Evolutionary conservation across 2,113 vertebrate genomes (phyloP), one percentile per base, ranked within the genome.

Genomic region (Lampris megalopsis): DNA sequence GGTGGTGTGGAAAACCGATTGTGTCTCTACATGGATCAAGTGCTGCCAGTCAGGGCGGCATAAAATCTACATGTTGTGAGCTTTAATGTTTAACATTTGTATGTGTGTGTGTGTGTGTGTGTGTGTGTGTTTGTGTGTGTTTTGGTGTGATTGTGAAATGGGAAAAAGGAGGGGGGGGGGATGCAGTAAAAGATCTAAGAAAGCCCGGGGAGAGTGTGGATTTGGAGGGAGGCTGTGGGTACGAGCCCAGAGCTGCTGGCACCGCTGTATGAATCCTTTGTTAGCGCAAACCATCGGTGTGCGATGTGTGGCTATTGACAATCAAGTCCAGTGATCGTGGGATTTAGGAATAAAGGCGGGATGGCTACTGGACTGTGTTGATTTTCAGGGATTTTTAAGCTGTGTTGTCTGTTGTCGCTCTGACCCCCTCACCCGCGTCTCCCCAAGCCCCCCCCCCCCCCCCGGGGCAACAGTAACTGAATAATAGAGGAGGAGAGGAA

Each of bases 401-500:
- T 77, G 73, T 72, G 9, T 1, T 43, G 47, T 80, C 11, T 81
- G 9, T 64, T 73, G 63, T 68, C 43, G 47, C 64, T 75, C 57
- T 61, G 73, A 72, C 69, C 64, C 41, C 54, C 66, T 35, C 72
- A 78, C 78, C 66, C n/a, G 40, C n/a, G 24, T 77, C 80, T 50
- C 40, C 48, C 71, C 73, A 75, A 82, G 63, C n/a, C n/a, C n/a
- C n/a, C n/a, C n/a, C n/a, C n/a, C 80, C 79, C 82, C 65, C 65
- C 69, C 79, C 43, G 75, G 74, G 73, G 65, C 73, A 63, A 64
- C 45, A 38, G 57, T 24, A 45, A 72, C 81, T 89, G 62, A 86
- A 84, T 90, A 86, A 91, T 86, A 82, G 73, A 88, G 66, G 64
- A 80, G 79, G 53, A 65, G 81, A 61, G 78, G 69, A 76, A 62